A percentile compares a stretch with the other conserved stretches of the same genome.
phyloP scores from a whole-genome alignment of 1,140 invertebrate genomes.

The Bombus superbus region DNA sequence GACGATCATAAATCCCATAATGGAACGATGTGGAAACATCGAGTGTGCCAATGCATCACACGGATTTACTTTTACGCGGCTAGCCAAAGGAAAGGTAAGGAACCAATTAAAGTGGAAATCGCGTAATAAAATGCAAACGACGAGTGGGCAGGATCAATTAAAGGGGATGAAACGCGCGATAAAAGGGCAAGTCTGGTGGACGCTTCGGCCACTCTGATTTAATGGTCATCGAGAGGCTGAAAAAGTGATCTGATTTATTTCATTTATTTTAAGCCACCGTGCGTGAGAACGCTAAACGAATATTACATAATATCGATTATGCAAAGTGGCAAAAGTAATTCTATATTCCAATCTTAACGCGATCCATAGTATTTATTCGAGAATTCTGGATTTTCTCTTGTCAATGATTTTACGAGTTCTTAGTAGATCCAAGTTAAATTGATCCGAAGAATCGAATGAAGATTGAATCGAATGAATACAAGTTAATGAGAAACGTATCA shows the following conservation, averaged over 20 bases:
- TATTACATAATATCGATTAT: too few relatives aligned
- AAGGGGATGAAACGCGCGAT: constrained; percentile 37
- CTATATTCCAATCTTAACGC: too few relatives aligned
- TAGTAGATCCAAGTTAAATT: too few relatives aligned
- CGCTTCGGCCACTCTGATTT: background rate
- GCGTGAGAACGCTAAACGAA: too few relatives aligned
- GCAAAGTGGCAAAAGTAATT: too few relatives aligned
- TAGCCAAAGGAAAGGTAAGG: background rate
- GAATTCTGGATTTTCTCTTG: too few relatives aligned
- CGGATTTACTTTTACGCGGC: constrained; percentile 15
- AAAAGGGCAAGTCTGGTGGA: constrained; percentile 5
- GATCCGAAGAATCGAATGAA: too few relatives aligned
- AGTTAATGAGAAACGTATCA: too few relatives aligned
- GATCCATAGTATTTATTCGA: too few relatives aligned
- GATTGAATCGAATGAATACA: too few relatives aligned
- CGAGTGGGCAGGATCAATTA: constrained; percentile 36
- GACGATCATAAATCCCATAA: background rate
- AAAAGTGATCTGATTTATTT: background rate
- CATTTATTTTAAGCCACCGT: background rate
- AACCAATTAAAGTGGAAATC: constrained; percentile 35
- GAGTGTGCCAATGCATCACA: constrained; percentile 5
- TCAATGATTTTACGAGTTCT: too few relatives aligned
- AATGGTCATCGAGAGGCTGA: background rate
- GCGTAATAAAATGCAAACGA: constrained; percentile 50
- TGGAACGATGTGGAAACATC: background rate